Conservation (phyloP, 2,797 vertebrate species). For the Nothura maculosa region DNA sequence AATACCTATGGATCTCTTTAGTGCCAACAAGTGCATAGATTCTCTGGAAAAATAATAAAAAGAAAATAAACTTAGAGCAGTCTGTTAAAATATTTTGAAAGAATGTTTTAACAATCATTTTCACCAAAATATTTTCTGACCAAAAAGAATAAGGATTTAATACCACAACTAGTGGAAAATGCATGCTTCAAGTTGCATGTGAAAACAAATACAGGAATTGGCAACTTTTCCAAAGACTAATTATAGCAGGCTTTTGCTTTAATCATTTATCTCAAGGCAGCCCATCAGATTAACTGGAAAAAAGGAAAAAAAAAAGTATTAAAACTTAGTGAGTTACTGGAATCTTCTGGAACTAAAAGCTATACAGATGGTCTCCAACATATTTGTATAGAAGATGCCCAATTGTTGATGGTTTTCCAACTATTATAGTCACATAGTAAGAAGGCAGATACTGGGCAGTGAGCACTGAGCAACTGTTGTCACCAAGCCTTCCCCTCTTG, state of each 20-base stretch:
- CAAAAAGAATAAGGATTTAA: neutral
- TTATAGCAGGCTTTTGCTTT: constrained; percentile 56
- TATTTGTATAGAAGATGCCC: constrained; percentile 70
- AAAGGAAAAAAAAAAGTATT: constrained; percentile 27
- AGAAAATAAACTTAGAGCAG: neutral
- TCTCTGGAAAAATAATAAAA: neutral
- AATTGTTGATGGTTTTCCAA: constrained; percentile 73
- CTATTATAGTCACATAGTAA: constrained; percentile 71
- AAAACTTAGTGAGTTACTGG: constrained; percentile 70
- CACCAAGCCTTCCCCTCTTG: constrained; percentile 75
- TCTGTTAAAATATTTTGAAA: constrained; percentile 4
- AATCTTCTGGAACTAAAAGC: constrained; percentile 74
- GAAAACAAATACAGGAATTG: constrained; percentile 43
- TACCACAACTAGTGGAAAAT: neutral
- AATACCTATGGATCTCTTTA: constrained; percentile 26
- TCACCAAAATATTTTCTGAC: neutral
- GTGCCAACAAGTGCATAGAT: neutral
- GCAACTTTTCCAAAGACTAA: constrained; percentile 52
- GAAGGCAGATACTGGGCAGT: constrained; percentile 75
- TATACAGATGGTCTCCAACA: constrained; percentile 77
- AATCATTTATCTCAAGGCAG: constrained; percentile 40
- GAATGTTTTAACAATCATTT: neutral
- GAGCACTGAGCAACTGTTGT: constrained; percentile 79
- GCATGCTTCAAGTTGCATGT: neutral
- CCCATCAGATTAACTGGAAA: constrained; percentile 43